phyloP scores from a whole-genome alignment of 2,113 vertebrate species.

The Tyrannus savana region DNA sequence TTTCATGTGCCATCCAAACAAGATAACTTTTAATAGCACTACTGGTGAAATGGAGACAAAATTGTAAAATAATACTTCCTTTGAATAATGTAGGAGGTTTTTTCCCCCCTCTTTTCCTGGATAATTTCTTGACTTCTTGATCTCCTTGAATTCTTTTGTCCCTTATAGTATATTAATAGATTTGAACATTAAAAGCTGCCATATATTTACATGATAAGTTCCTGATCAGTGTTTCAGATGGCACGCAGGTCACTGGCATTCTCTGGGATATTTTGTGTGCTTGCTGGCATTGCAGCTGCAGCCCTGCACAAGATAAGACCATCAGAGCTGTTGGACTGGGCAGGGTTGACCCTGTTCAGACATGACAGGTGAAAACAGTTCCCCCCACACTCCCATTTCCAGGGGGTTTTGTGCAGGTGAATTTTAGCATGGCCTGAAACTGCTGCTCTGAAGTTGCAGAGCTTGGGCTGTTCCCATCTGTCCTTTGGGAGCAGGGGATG shows the following conservation, averaged over 20 bases:
- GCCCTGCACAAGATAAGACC: neutral
- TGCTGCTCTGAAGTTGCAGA: neutral
- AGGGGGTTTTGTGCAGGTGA: neutral
- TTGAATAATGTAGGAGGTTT: neutral
- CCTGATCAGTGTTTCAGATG: neutral
- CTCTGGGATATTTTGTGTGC: neutral
- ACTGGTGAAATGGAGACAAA: neutral
- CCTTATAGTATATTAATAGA: neutral
- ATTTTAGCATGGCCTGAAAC: neutral
- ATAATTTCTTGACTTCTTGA: neutral
- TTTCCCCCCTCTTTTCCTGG: neutral
- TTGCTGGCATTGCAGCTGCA: neutral
- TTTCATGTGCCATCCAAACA: neutral
- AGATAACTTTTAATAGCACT: neutral
- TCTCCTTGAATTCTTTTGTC: neutral
- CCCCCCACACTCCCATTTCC: neutral
- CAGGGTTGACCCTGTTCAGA: neutral
- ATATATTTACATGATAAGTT: neutral
- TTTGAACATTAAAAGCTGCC: neutral
- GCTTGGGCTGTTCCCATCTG: neutral
- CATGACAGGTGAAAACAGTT: neutral
- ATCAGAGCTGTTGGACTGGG: neutral
- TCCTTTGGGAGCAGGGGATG: neutral
- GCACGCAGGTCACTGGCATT: neutral
- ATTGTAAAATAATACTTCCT: neutral